These are phyloP conservation scores for Sepioteuthis lessoniana DNA, from an alignment of 2,888 invertebrate genomes.

Conservation along the genomic window DNA sequence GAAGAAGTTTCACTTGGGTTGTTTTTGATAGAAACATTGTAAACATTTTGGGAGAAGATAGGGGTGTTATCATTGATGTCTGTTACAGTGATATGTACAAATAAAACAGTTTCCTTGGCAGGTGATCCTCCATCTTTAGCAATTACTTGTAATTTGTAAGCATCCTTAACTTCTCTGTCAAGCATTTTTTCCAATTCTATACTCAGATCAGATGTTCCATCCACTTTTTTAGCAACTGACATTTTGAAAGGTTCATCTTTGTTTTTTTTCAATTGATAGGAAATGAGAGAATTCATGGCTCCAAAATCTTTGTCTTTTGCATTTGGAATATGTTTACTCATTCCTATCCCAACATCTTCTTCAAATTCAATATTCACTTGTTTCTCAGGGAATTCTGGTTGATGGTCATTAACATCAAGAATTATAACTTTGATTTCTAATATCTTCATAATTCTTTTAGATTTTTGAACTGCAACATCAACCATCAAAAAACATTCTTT, in stretches of 20 bases:
- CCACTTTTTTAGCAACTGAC: neutral
- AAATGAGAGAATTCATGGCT: neutral
- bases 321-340: neutral
- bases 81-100: too few relatives aligned
- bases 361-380: neutral
- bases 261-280: neutral
- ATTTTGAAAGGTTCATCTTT: neutral
- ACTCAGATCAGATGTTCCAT: neutral
- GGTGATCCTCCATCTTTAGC: too few relatives aligned
- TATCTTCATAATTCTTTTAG: neutral
- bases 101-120: too few relatives aligned
- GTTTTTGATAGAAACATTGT: neutral
- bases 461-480: neutral
- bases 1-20: neutral
- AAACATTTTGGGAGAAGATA: neutral
- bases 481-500: neutral
- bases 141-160: too few relatives aligned
- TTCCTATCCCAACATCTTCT: neutral
- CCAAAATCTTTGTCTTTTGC: neutral
- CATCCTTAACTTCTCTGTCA: neutral
- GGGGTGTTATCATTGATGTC: neutral
- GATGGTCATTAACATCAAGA: neutral
- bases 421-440: neutral
- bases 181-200: neutral
- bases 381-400: neutral